Percentiles rank a stretch among this genome's conserved stretches.
Conservation (phyloP, 2,797 vertebrate genomes). For the Mormyrops boulengeri region DNA sequence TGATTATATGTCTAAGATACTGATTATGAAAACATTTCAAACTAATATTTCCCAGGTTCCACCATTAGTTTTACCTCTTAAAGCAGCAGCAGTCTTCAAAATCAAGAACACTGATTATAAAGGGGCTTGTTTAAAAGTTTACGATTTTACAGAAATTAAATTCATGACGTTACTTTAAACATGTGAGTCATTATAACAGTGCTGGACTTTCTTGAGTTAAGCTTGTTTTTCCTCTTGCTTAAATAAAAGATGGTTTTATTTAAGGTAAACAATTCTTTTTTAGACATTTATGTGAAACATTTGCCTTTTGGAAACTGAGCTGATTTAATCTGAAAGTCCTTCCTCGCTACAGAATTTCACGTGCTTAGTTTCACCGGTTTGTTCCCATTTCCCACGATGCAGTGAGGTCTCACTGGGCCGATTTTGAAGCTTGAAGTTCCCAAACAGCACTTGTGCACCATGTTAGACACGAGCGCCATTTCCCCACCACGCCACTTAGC, state of each 20-base stretch:
- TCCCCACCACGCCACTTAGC: not conserved
- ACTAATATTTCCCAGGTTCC: not conserved
- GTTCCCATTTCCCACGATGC: not conserved
- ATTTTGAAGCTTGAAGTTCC: not conserved
- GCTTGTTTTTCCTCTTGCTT: slow-evolving; percentile 1
- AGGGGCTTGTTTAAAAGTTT: not conserved
- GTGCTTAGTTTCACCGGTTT: not conserved
- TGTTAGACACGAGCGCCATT: not conserved
- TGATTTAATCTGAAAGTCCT: not conserved
- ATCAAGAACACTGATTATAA: not conserved
- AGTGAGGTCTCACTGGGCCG: not conserved
- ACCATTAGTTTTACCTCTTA: not conserved
- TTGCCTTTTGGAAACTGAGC: not conserved
- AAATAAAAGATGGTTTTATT: not conserved
- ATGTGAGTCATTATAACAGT: not conserved
- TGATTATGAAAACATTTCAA: not conserved
- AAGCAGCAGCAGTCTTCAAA: not conserved
- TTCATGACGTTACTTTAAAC: not conserved
- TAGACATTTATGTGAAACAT: slow-evolving; percentile 3
- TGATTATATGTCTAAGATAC: not conserved
- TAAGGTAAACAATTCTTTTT: slow-evolving; percentile 6
- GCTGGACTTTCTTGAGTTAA: not conserved
- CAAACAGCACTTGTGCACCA: not conserved
- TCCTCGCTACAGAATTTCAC: not conserved
- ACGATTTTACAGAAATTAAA: not conserved